Conservation (phyloP, 2,113 vertebrate species). For the Neolamprologus tretocephalus region DNA sequence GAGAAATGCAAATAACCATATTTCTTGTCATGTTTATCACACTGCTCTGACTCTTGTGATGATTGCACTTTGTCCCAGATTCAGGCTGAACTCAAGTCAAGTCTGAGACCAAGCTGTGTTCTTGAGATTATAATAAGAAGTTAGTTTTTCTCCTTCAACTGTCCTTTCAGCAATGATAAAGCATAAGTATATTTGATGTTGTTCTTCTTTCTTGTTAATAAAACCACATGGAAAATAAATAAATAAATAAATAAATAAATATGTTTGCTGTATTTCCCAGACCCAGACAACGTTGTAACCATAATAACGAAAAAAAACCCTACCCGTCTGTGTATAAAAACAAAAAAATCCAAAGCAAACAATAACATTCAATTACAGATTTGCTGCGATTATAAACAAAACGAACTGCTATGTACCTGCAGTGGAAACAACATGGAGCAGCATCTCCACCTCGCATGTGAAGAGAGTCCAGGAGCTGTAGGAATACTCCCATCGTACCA, state of each 20-base stretch:
- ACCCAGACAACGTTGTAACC: not conserved
- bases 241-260: not conserved
- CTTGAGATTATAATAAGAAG: not conserved
- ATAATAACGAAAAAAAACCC: not conserved
- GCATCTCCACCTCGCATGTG: constrained; percentile 97
- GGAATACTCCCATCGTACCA: constrained; percentile 93
- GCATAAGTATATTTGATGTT: not conserved
- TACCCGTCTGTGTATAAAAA: not conserved
- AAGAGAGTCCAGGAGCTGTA: constrained; percentile 97
- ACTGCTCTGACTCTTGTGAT: not conserved
- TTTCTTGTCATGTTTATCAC: not conserved
- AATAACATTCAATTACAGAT: not conserved
- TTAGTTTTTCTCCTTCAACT: not conserved
- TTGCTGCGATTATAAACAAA: not conserved
- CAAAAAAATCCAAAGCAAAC: not conserved
- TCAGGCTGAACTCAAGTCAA: not conserved
- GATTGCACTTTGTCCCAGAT: not conserved
- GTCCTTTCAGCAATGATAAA: not conserved
- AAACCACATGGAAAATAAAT: not conserved
- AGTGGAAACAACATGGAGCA: constrained; percentile 95
- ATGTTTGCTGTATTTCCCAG: not conserved
- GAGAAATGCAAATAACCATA: not conserved
- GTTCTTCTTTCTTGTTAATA: not conserved
- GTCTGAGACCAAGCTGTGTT: not conserved
- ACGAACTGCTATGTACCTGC: constrained; percentile 74